Conservation (phyloP, 2,888 invertebrate species). For the Xanthia icteritia region DNA sequence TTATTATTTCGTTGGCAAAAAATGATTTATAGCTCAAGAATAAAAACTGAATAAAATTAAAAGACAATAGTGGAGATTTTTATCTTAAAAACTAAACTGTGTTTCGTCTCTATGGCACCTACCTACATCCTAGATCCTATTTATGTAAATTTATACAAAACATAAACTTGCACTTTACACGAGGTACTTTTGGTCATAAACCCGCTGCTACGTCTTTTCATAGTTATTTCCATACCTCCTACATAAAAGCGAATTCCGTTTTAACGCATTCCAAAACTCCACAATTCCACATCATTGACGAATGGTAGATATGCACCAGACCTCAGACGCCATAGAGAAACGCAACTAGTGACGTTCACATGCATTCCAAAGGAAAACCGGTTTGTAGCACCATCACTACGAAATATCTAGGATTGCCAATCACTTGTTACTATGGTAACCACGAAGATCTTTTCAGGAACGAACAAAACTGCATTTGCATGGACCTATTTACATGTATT, state of each 20-base stretch:
- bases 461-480: slow-evolving; percentile 23
- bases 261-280: slow-evolving; percentile 15
- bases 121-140: not conserved
- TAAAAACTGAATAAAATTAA: slow-evolving; percentile 21
- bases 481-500: slow-evolving; percentile 22
- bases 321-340: slow-evolving; percentile 50
- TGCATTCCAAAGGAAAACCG: slow-evolving; percentile 62
- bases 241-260: slow-evolving; percentile 38
- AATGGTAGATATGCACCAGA: slow-evolving; percentile 49
- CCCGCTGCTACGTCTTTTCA: slow-evolving; percentile 12
- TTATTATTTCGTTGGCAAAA: slow-evolving; percentile 18
- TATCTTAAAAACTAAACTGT: not conserved
- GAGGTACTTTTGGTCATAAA: slow-evolving; percentile 34
- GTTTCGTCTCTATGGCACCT: not conserved
- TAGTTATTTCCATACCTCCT: slow-evolving; percentile 24
- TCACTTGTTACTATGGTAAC: slow-evolving; percentile 53
- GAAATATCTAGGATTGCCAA: slow-evolving; percentile 56
- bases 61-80: not conserved
- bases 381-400: slow-evolving; percentile 47
- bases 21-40: slow-evolving; percentile 1
- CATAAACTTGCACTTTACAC: slow-evolving; percentile 35
- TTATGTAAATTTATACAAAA: slow-evolving; percentile 45
- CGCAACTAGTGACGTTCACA: slow-evolving; percentile 56
- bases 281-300: slow-evolving; percentile 27
- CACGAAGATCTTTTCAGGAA: slow-evolving; percentile 14